Percentiles rank a stretch among this genome's conserved stretches.
phyloP scores from a whole-genome alignment of 2,113 vertebrate genomes.

The Myrmecophaga tridactyla region DNA sequence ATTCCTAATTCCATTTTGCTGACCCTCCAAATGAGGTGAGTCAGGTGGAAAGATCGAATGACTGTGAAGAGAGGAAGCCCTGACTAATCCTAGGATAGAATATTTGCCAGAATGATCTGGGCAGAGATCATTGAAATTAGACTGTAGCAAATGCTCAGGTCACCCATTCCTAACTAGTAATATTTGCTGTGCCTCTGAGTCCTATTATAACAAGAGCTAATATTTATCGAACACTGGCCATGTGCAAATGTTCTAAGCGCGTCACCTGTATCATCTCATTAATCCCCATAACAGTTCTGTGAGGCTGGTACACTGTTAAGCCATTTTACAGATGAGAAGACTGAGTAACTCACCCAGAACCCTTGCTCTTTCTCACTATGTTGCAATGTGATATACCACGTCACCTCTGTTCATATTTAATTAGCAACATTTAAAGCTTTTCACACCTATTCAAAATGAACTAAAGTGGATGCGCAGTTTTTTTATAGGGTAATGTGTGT shows the following conservation, averaged over 20 bases:
- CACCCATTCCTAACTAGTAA: neutral
- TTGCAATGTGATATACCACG: neutral
- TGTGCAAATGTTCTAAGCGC: too few relatives aligned
- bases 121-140: neutral
- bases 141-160: neutral
- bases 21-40: neutral
- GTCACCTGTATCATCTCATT: neutral
- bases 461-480: fast-evolving
- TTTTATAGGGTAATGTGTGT: too few relatives aligned
- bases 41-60: neutral
- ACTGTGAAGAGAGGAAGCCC: neutral
- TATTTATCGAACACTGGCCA: neutral
- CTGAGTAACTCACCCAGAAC: neutral
- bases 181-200: neutral
- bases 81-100: neutral
- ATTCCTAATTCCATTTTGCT: conserved; percentile 8
- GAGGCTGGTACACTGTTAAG: neutral
- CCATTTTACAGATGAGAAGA: neutral
- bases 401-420: neutral
- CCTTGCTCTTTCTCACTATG: fast-evolving
- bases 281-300: neutral
- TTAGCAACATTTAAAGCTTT: fast-evolving
- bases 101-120: neutral
- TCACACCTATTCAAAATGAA: neutral
- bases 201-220: neutral